phyloP scores from a whole-genome alignment of 2,888 invertebrate species.

The Chymomyza fuscimana region DNA sequence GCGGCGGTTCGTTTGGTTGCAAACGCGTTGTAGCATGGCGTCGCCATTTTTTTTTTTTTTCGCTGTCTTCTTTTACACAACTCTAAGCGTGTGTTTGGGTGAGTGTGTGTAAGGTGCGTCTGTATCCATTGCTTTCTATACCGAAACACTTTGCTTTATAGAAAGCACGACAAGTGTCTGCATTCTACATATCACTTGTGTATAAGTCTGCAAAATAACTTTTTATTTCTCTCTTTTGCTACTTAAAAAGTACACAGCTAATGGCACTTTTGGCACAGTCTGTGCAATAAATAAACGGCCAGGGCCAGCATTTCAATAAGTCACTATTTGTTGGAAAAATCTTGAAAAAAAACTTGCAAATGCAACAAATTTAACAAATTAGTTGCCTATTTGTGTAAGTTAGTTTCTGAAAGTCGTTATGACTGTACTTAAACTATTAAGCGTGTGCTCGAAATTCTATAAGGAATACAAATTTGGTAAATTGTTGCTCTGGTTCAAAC shows the following conservation, averaged over 20 bases:
- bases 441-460: no score
- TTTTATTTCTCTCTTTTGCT: background rate
- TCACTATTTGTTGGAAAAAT: background rate
- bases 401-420: background rate
- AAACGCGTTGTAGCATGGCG: conserved; percentile 21
- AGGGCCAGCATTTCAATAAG: background rate
- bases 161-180: background rate
- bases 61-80: background rate
- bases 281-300: background rate
- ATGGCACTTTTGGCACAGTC: background rate
- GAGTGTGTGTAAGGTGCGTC: conserved; percentile 13
- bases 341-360: background rate
- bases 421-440: background rate
- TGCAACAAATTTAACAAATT: background rate
- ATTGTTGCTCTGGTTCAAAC: no score
- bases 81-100: conserved; percentile 1
- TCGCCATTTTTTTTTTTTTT: conserved; percentile 24
- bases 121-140: background rate
- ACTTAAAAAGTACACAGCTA: background rate
- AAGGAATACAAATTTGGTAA: no score
- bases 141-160: background rate
- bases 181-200: background rate
- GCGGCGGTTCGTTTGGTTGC: conserved; percentile 47
- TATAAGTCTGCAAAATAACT: background rate
- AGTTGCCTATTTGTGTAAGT: background rate